These are phyloP conservation scores for Mellilla xanthometata DNA, from an alignment of 2,888 invertebrate genomes.

Conservation along the genomic window DNA sequence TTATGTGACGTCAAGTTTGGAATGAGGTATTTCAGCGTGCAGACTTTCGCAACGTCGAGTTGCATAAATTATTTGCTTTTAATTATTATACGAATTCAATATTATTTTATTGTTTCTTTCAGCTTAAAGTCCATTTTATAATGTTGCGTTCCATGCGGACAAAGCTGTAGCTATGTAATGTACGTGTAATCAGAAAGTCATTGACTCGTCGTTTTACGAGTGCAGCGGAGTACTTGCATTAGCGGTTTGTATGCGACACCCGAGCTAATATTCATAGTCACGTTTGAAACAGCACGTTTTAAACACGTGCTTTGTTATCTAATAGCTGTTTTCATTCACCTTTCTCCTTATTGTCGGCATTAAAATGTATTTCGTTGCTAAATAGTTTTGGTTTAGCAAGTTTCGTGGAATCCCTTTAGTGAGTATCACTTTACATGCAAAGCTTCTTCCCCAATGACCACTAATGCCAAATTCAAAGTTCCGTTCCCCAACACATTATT, in stretches of 20 bases:
- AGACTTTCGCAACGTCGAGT: constrained; percentile 67
- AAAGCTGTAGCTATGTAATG: constrained; percentile 19
- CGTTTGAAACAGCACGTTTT: constrained; percentile 43
- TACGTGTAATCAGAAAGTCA: constrained; percentile 34
- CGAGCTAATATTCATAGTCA: constrained; percentile 39
- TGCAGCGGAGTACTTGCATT: constrained; percentile 3
- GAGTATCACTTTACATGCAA: constrained; percentile 35
- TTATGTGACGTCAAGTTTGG: constrained; percentile 79
- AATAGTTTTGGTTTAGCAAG: constrained; percentile 18
- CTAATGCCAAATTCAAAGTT: constrained; percentile 48
- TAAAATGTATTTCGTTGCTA: constrained; percentile 22
- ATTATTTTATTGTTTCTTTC: constrained; percentile 25
- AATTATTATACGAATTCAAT: constrained; percentile 58
- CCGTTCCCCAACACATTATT: constrained; percentile 45
- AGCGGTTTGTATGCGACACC: constrained; percentile 23
- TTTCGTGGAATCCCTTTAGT: constrained; percentile 27
- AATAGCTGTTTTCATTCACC: constrained; percentile 38
- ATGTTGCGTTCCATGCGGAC: constrained; percentile 27
- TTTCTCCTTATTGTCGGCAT: constrained; percentile 26
- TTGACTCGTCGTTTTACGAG: constrained; percentile 32
- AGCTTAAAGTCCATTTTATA: constrained; percentile 36
- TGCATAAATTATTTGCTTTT: constrained; percentile 71
- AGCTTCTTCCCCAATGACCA: constrained; percentile 40
- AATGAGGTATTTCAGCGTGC: constrained; percentile 69
- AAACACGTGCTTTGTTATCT: constrained; percentile 47